A percentile compares a stretch with the other conserved stretches of the same genome.
phyloP scores from a whole-genome alignment of 2,113 vertebrate species.

The Tragelaphus buxtoni region DNA sequence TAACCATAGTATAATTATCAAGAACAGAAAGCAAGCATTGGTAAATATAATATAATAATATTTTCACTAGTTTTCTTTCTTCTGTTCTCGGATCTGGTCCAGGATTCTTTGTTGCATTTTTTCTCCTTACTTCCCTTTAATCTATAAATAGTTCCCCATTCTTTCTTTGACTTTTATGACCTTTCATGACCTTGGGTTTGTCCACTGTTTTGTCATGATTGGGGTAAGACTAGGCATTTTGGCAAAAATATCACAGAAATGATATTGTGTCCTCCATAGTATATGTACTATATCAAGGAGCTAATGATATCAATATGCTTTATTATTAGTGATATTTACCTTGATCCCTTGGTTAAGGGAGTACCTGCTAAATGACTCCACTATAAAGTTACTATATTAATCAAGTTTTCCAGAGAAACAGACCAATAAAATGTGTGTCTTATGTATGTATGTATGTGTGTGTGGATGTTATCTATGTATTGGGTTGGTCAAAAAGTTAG shows the following conservation, averaged over 20 bases:
- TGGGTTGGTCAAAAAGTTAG: background rate
- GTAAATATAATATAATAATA: background rate
- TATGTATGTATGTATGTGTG: background rate
- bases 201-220: background rate
- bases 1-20: background rate
- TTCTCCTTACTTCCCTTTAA: background rate
- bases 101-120: background rate
- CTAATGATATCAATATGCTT: background rate
- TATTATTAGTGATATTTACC: background rate
- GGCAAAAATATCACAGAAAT: background rate
- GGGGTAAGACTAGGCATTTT: background rate
- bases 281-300: background rate
- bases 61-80: background rate
- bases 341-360: background rate
- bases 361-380: background rate
- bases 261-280: background rate
- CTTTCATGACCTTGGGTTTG: background rate
- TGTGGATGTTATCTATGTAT: background rate
- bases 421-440: background rate
- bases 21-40: background rate
- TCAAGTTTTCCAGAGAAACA: constrained; percentile 9
- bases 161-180: background rate
- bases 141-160: background rate
- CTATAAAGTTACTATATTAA: background rate
- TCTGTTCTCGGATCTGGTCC: background rate